phyloP scores from a whole-genome alignment of 2,888 invertebrate species.

The Sphaerophoria rueppellii region DNA sequence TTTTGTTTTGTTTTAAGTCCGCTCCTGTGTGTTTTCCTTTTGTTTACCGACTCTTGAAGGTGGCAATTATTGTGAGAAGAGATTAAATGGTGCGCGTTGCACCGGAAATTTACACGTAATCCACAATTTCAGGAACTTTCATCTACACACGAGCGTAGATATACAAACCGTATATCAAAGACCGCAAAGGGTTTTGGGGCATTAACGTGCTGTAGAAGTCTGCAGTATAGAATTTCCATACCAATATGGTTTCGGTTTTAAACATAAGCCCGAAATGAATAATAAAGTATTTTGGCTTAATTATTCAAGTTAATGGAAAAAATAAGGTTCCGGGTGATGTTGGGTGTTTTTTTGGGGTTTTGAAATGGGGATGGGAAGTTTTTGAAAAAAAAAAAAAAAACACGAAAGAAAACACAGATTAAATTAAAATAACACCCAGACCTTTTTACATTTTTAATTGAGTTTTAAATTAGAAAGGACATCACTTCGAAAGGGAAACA shows the following conservation, averaged over 20 bases:
- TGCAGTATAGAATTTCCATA: no score
- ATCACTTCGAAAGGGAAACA: not conserved
- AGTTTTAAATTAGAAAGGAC: constrained; percentile 23
- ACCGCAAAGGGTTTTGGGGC: constrained; percentile 1
- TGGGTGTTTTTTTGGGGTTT: not conserved
- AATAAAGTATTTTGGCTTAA: constrained; percentile 48
- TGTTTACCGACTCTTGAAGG: constrained; percentile 13
- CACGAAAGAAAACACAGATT: not conserved
- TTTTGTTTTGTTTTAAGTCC: not conserved
- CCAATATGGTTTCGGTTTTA: not conserved
- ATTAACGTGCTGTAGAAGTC: not conserved
- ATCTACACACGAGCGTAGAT: not conserved
- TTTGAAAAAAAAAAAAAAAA: no score
- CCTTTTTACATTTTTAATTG: constrained; percentile 35
- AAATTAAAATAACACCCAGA: not conserved
- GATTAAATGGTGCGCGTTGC: constrained; percentile 49
- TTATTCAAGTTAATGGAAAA: constrained; percentile 42
- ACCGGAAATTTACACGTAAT: constrained; percentile 52
- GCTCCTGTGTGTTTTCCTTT: not conserved
- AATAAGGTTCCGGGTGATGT: constrained; percentile 30
- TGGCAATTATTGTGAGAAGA: constrained; percentile 19
- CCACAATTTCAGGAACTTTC: constrained; percentile 7
- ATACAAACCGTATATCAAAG: not conserved
- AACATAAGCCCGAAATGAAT: constrained; percentile 27
- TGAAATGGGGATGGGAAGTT: not conserved